phyloP scores from a whole-genome alignment of 2,888 invertebrate species.

The Mythimna albipuncta region DNA sequence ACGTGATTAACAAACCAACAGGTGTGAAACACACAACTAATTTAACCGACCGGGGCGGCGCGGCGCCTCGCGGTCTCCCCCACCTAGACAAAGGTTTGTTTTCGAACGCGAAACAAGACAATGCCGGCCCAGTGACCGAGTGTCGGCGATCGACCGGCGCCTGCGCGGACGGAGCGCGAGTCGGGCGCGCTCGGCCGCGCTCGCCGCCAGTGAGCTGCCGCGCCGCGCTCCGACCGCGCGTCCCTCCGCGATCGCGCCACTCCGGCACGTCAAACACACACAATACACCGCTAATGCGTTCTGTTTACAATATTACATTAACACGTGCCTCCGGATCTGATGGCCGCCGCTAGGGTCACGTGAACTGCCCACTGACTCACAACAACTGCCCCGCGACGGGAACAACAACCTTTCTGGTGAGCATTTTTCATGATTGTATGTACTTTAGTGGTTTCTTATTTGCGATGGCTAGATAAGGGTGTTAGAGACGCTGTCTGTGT shows the following conservation, averaged over 20 bases:
- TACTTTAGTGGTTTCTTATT: slow-evolving; percentile 66
- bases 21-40: slow-evolving; percentile 81
- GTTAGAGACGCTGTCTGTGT: slow-evolving; percentile 31
- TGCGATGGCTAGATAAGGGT: slow-evolving; percentile 50
- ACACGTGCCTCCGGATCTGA: slow-evolving; percentile 66
- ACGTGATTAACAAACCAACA: slow-evolving; percentile 74
- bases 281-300: slow-evolving; percentile 58
- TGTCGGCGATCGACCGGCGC: slow-evolving; percentile 88
- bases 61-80: slow-evolving; percentile 86
- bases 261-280: slow-evolving; percentile 53
- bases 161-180: slow-evolving; percentile 72
- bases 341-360: slow-evolving; percentile 69
- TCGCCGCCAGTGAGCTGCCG: slow-evolving; percentile 63
- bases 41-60: slow-evolving; percentile 79
- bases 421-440: slow-evolving; percentile 59
- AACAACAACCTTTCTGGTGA: slow-evolving; percentile 57
- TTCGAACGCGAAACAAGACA: slow-evolving; percentile 78
- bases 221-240: slow-evolving; percentile 55
- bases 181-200: slow-evolving; percentile 61
- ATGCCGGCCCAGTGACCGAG: slow-evolving; percentile 88
- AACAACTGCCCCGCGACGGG: slow-evolving; percentile 39
- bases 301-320: slow-evolving; percentile 64
- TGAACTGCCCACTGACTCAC: slow-evolving; percentile 56
- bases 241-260: slow-evolving; percentile 52
- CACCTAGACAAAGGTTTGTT: slow-evolving; percentile 87